phyloP scores from a whole-genome alignment of 1,140 invertebrate species.

The Tetranychus cinnabarinus region DNA sequence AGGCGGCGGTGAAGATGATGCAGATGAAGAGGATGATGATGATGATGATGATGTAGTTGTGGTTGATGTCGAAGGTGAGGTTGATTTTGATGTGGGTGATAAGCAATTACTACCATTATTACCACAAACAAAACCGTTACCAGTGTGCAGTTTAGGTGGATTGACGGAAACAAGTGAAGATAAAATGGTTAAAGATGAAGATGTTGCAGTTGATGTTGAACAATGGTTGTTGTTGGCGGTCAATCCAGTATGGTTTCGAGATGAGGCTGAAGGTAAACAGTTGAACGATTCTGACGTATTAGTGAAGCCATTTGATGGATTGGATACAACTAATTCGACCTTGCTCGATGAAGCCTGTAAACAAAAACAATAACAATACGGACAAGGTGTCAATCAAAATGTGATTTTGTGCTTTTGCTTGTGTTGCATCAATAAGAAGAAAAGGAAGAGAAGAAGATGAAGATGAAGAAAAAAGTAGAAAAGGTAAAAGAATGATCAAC shows the following conservation, averaged over 20 bases:
- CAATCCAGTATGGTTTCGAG: not conserved
- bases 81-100: not conserved
- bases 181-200: not conserved
- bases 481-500: not conserved
- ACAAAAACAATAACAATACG: not conserved
- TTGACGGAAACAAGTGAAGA: not conserved
- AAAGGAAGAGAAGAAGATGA: not conserved
- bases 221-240: not conserved
- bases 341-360: not conserved
- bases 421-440: not conserved
- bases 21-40: not conserved
- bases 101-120: not conserved
- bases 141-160: not conserved
- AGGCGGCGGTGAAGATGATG: not conserved
- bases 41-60: not conserved
- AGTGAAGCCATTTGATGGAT: not conserved
- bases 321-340: not conserved
- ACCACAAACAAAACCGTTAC: no score
- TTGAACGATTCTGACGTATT: not conserved
- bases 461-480: not conserved
- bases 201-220: not conserved
- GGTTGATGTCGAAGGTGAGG: not conserved
- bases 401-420: no score
- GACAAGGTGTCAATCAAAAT: not conserved
- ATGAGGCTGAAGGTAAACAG: not conserved